Evolutionary conservation across 1,140 invertebrate genomes (phyloP), one percentile per base, ranked within the genome.

Genomic region (Eueides isabella): DNA sequence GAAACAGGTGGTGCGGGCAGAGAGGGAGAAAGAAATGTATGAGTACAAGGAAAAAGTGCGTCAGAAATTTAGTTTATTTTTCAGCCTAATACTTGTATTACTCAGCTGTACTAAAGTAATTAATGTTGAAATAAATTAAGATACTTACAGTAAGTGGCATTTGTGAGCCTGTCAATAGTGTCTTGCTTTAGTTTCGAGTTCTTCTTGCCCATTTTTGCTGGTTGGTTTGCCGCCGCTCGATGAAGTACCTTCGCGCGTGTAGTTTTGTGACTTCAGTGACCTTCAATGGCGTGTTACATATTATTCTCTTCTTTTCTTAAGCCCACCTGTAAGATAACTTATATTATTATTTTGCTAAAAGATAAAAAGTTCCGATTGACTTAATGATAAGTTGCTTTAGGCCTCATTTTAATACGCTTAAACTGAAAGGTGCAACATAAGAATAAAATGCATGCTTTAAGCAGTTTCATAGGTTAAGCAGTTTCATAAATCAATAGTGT

Each of bases 111-210:
- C 1, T 38, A 38, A 19, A 0, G n/a, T 19, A n/a, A 44, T 44
- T n/a, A 44, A 7, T 44, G 1, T 44, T 7, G 16, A 44, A 2
- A 44, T 19, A 44, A n/a, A 19, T 19, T 14, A 12, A 55, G 65
- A 67, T 87, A 97, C 97, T 98, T 93, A 98, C 97, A 98, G 94
- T 98, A 98, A 78, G 97, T 98, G 81, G 97, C 97, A 67, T 95
- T 97, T 80, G 97, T 97, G 73, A 98, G 95, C 82, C 97, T 95
- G 91, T 98, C 97, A 90, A 98, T 98, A 75, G 97, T 98, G 91
- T 98, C 97, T 92, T 97, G 97, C 94, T 98, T 98, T 87, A 98
- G 95, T 94, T 98, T 98, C 63, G 97, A 98, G 90, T 98, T 98
- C 93, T 98, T 97, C 95, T 98, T 98, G 81, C 96, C 97, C 96